Base-by-base conservation (phyloP, 2,113 vertebrate genomes). In the Poecilia latipinna region DNA sequence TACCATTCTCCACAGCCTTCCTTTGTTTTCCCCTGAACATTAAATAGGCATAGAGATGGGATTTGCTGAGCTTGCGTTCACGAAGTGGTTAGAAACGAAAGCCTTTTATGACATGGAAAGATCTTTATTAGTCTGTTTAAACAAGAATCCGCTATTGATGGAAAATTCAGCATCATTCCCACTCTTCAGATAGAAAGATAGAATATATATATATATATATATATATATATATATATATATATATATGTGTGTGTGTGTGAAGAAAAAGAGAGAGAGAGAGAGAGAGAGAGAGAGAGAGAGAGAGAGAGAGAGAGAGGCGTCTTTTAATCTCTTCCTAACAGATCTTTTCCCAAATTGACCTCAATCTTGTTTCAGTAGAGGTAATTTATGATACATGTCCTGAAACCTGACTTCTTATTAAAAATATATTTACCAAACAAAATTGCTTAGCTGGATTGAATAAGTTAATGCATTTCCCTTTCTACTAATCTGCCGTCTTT, bases 51-150 rank as follows among this genome's bases (percentile, higher is more conserved):
- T 74, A 75, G 82, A 80, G 75, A 48, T 29, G 26, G 70, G 82
- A 87, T 88, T 85, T 88, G 74, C 83, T 80, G 78, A 86, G 86
- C 64, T 82, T 32, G 80, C 68, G 72, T 65, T 88, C 62, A 73
- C 84, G 70, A 84, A 88, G 89, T 82, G 84, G 84, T 89, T 82
- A 73, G 78, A 82, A 90, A 84, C 69, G 28, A 86, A 79, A 79
- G 26, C 65, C 75, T 86, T 84, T 91, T 80, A 88, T 70, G 39
- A 88, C 84, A 88, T 81, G 85, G 88, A 90, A 91, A 91, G 68
- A 75, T 82, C 74, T 82, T 87, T 72, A 86, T 89, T 86, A 85
- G 44, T 72, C 81, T 80, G 75, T 54, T 81, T 76, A 83, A 42
- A 77, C 35, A 26, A 54, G 51, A 54, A 75, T 42, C 70, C 44